These are phyloP conservation scores for Megaustenia siamemsis DNA, from an alignment of 2,888 invertebrate genomes.

Conservation along the genomic window DNA sequence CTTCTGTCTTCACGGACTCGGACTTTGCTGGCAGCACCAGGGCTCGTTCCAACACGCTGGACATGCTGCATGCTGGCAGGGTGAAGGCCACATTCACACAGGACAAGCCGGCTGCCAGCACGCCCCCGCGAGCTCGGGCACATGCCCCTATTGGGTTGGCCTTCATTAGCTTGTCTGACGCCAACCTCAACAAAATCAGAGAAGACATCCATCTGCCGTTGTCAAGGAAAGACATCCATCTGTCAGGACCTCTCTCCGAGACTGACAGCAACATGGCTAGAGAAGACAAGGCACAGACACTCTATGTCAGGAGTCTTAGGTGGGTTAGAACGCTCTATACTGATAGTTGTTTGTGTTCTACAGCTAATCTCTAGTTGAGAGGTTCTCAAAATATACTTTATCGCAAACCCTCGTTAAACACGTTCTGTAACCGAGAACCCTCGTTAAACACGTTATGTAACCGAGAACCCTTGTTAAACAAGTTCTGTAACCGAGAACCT, in stretches of 20 bases:
- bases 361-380: too few species aligned
- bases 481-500: too few species aligned
- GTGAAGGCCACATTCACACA: not conserved
- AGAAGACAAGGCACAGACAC: not conserved
- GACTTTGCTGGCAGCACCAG: not conserved
- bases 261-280: not conserved
- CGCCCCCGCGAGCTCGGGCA: not conserved
- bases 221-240: constrained; percentile 96
- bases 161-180: constrained; percentile 58
- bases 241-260: constrained; percentile 34
- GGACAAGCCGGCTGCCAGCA: not conserved
- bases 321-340: not conserved
- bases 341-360: not conserved
- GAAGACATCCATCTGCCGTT: constrained; percentile 85
- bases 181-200: constrained; percentile 60
- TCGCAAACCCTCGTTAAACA: too few species aligned
- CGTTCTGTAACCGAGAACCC: too few species aligned
- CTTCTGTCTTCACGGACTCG: not conserved
- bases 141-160: constrained; percentile 49
- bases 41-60: constrained; percentile 13
- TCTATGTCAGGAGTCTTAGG: constrained; percentile 30
- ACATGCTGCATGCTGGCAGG: not conserved
- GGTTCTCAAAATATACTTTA: too few species aligned
- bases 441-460: too few species aligned
- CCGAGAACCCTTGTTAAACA: too few species aligned